These are phyloP conservation scores for Alsophila aescularia DNA, from an alignment of 2,888 invertebrate species.

Conservation along the genomic window DNA sequence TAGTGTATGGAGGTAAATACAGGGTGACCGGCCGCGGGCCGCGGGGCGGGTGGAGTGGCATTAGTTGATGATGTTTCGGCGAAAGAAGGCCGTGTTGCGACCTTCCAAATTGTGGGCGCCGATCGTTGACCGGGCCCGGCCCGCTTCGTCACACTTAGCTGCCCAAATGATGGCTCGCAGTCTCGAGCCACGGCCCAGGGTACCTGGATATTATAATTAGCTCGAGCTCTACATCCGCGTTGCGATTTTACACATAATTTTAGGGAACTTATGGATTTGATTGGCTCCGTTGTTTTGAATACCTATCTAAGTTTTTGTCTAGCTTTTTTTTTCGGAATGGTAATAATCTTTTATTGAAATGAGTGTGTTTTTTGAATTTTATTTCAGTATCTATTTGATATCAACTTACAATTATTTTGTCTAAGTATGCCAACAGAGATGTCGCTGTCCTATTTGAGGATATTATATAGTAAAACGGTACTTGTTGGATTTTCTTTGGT, in stretches of 20 bases:
- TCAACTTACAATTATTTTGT: no score
- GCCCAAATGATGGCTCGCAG: slow-evolving; percentile 44
- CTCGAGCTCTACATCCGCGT: slow-evolving; percentile 52
- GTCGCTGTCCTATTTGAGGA: no score
- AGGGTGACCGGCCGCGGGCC: slow-evolving; percentile 63
- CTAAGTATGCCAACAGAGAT: no score
- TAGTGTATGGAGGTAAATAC: slow-evolving; percentile 75
- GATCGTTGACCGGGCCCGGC: slow-evolving; percentile 70
- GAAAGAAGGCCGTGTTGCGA: slow-evolving; percentile 82
- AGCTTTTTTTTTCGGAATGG: slow-evolving; percentile 7
- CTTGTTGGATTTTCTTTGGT: neutral
- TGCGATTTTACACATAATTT: slow-evolving; percentile 46
- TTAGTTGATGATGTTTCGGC: slow-evolving; percentile 65
- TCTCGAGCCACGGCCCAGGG: slow-evolving; percentile 25
- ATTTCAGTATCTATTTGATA: neutral
- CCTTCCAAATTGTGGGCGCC: slow-evolving; percentile 77
- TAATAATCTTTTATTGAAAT: slow-evolving; percentile 6
- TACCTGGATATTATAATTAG: slow-evolving; percentile 47
- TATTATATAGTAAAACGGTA: no score
- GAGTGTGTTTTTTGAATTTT: neutral
- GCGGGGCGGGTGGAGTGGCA: slow-evolving; percentile 43
- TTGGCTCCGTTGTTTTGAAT: slow-evolving; percentile 12
- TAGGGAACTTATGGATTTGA: slow-evolving; percentile 28
- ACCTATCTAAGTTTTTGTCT: slow-evolving; percentile 12
- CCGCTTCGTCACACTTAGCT: slow-evolving; percentile 58